Percentiles rank a stretch among this genome's conserved stretches.
phyloP scores from a whole-genome alignment of 2,888 invertebrate genomes.

The Macrophya alboannulata region DNA sequence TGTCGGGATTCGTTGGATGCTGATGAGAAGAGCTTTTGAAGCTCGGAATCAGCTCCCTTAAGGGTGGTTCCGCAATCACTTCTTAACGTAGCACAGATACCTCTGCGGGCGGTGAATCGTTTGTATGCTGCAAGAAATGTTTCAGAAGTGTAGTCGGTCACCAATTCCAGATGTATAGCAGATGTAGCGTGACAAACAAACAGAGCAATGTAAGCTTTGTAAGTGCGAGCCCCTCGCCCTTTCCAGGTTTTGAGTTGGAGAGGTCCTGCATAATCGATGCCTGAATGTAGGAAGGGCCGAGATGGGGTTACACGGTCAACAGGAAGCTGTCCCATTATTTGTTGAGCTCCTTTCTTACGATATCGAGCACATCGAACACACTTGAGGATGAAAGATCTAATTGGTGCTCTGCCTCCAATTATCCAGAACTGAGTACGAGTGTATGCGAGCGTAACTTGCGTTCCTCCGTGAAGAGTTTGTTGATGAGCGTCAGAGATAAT shows the following conservation, averaged over 20 bases:
- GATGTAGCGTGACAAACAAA: slow-evolving; percentile 66
- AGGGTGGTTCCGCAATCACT: slow-evolving; percentile 70
- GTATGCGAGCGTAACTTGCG: slow-evolving; percentile 14
- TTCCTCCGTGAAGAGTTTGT: slow-evolving; percentile 32
- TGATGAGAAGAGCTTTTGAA: slow-evolving; percentile 44
- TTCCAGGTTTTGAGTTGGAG: slow-evolving; percentile 38
- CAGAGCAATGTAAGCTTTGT: slow-evolving; percentile 62
- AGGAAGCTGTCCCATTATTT: slow-evolving; percentile 66
- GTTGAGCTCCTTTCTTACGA: slow-evolving; percentile 43
- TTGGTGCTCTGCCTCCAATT: slow-evolving; percentile 15
- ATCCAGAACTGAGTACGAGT: slow-evolving; percentile 4
- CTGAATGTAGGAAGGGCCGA: slow-evolving; percentile 60
- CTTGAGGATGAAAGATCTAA: slow-evolving; percentile 24
- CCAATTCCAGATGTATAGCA: slow-evolving; percentile 67
- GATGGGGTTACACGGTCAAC: slow-evolving; percentile 59
- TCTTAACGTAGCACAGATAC: slow-evolving; percentile 61
- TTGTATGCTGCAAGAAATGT: slow-evolving; percentile 64
- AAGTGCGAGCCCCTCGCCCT: slow-evolving; percentile 35
- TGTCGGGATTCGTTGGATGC: slow-evolving; percentile 13
- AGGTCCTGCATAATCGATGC: slow-evolving; percentile 64
- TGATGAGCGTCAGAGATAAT: slow-evolving; percentile 5
- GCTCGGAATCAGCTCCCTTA: slow-evolving; percentile 62
- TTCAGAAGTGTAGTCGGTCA: slow-evolving; percentile 60
- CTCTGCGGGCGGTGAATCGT: slow-evolving; percentile 67
- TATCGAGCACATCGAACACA: slow-evolving; percentile 5